A percentile compares a stretch with the other conserved stretches of the same genome.
These are phyloP conservation scores for Procambarus clarkii DNA, from an alignment of 1,140 invertebrate genomes.

Conservation along the genomic window DNA sequence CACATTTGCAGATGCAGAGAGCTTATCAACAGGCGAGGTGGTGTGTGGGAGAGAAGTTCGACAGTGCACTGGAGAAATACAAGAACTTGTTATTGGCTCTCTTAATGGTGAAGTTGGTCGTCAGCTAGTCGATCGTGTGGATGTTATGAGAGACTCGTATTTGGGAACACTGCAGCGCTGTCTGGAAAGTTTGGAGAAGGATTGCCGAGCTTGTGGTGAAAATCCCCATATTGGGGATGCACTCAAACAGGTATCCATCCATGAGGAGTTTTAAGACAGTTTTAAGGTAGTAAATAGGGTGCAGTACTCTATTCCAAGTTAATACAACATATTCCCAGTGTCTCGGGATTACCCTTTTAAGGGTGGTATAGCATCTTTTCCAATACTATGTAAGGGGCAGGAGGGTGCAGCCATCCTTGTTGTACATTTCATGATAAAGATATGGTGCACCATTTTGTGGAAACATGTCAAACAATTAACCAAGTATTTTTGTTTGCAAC, in stretches of 20 bases:
- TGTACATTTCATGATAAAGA: too few relatives aligned
- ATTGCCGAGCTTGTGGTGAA: constrained; percentile 78
- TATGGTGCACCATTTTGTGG: too few relatives aligned
- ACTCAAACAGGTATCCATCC: constrained; percentile 80
- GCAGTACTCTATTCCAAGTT: too few relatives aligned
- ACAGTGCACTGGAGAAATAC: constrained; percentile 84
- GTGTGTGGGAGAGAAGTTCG: constrained; percentile 76
- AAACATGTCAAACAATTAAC: too few relatives aligned
- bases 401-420: too few relatives aligned
- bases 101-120: constrained; percentile 87
- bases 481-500: too few relatives aligned
- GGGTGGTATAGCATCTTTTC: too few relatives aligned
- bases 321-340: too few relatives aligned
- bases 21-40: constrained; percentile 74
- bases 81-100: constrained; percentile 84
- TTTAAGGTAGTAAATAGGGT: too few relatives aligned
- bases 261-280: too few relatives aligned
- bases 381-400: too few relatives aligned
- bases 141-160: constrained; percentile 88
- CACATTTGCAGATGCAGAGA: constrained; percentile 75
- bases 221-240: constrained; percentile 85
- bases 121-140: constrained; percentile 88
- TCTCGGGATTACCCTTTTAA: too few relatives aligned
- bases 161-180: constrained; percentile 88
- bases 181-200: constrained; percentile 81